These are phyloP conservation scores for Pristis pectinata DNA, from an alignment of 2,797 vertebrate species.

Conservation along the genomic window DNA sequence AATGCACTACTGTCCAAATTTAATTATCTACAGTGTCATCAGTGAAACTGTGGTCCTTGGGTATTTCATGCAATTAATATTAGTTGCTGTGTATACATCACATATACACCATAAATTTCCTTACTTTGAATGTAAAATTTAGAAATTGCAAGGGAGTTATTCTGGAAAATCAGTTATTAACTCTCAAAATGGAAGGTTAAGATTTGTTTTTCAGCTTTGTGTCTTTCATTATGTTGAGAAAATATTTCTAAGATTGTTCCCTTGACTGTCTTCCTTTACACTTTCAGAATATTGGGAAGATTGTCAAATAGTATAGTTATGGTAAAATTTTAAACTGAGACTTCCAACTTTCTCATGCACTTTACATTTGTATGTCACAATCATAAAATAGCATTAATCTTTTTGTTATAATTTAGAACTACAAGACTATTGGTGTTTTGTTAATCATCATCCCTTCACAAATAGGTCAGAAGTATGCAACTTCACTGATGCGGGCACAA, in stretches of 20 bases:
- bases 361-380: no score
- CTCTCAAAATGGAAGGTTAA: neutral
- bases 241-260: neutral
- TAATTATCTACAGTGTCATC: neutral
- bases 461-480: no score
- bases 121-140: neutral
- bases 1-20: neutral
- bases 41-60: neutral
- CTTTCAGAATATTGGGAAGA: neutral
- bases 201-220: neutral
- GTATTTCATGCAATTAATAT: neutral
- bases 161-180: neutral
- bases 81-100: neutral
- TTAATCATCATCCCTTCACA: no score
- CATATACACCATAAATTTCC: no score
- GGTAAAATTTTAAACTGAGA: neutral
- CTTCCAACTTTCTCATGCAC: no score
- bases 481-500: no score
- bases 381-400: neutral
- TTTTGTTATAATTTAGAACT: neutral
- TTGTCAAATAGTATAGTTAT: neutral
- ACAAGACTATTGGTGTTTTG: no score
- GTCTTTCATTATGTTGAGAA: neutral
- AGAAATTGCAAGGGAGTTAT: neutral
- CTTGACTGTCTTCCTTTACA: neutral